phyloP scores from a whole-genome alignment of 2,113 vertebrate genomes.

The Orycteropus afer region DNA sequence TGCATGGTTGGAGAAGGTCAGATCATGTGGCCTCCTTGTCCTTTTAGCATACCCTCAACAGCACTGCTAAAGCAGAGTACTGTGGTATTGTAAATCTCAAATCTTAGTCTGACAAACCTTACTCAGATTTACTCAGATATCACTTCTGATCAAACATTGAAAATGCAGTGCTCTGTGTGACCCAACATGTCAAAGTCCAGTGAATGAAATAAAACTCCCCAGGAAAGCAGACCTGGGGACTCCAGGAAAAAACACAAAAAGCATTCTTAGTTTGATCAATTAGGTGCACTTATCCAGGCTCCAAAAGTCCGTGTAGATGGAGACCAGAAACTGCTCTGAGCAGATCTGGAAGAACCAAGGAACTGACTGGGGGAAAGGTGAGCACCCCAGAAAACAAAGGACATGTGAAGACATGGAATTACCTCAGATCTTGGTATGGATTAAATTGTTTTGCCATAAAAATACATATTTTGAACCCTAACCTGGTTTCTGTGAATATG shows the following conservation, averaged over 20 bases:
- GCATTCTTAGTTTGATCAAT: background rate
- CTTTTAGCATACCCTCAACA: accelerated
- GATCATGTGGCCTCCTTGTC: too few species aligned
- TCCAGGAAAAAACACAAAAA: background rate
- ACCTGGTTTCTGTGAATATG: too few species aligned
- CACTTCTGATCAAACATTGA: background rate
- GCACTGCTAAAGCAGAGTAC: too few species aligned
- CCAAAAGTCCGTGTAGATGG: background rate
- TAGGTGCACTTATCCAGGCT: background rate
- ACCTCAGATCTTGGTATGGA: background rate
- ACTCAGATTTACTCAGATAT: background rate
- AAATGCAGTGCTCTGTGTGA: background rate
- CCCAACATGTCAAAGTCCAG: background rate
- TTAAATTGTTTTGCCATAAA: too few species aligned
- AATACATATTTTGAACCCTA: too few species aligned
- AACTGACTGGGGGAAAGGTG: background rate
- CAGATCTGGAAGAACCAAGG: background rate
- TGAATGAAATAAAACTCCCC: too few species aligned
- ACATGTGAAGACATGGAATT: accelerated
- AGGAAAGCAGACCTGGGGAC: background rate
- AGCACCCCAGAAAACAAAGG: background rate
- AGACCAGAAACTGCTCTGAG: background rate
- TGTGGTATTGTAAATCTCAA: background rate
- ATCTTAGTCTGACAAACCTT: background rate
- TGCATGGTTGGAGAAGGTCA: too few species aligned